These are phyloP conservation scores for Papilio gigon DNA, from an alignment of 2,888 invertebrate species.

Conservation along the genomic window DNA sequence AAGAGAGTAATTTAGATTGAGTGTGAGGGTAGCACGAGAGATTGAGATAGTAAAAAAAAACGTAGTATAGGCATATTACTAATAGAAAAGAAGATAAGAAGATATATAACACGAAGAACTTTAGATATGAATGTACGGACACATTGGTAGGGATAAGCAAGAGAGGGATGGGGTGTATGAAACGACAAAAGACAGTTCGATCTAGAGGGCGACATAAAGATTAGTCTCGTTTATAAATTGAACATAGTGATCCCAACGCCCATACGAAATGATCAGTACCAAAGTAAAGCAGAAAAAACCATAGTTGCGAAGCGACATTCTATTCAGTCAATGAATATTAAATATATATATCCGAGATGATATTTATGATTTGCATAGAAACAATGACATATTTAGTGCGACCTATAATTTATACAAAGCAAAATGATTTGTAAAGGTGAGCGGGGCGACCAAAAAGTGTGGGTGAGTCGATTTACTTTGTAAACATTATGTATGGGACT, in stretches of 20 bases:
- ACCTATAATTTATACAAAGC: slow-evolving; percentile 33
- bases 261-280: not conserved
- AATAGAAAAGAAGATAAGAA: no score
- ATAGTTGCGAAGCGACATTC: not conserved
- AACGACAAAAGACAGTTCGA: no score
- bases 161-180: no score
- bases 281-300: not conserved
- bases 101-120: no score
- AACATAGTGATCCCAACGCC: not conserved
- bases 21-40: no score
- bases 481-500: no score
- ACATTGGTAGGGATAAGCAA: no score
- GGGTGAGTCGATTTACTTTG: not conserved
- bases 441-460: slow-evolving; percentile 17
- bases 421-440: slow-evolving; percentile 25
- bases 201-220: no score
- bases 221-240: not conserved
- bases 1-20: no score
- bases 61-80: no score
- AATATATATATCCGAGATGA: slow-evolving; percentile 5
- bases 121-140: no score
- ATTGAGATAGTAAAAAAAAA: no score
- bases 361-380: slow-evolving; percentile 28
- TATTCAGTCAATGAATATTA: not conserved
- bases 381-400: slow-evolving; percentile 38